Percentiles rank a stretch among this genome's conserved stretches.
These are phyloP conservation scores for Philypnodon macrostomus DNA, from an alignment of 2,797 vertebrate species.

Conservation along the genomic window DNA sequence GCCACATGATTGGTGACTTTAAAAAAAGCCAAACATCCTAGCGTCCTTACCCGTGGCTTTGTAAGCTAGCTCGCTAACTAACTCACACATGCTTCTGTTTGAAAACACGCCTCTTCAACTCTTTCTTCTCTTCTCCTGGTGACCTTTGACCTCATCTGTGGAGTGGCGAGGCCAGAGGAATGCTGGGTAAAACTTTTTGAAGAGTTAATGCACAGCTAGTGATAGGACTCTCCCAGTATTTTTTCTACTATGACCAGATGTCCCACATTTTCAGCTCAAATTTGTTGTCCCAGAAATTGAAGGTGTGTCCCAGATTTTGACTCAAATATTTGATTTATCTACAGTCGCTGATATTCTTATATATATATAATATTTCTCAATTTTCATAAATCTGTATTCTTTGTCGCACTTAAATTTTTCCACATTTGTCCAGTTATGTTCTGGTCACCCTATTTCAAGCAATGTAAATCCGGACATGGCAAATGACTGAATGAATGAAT, in stretches of 20 bases:
- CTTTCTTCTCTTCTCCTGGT: conserved; percentile 15
- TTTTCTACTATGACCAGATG: background rate
- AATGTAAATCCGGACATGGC: no score
- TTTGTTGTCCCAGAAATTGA: no score
- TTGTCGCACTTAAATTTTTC: no score
- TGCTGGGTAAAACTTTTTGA: conserved; percentile 16
- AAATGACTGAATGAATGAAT: no score
- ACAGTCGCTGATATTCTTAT: no score
- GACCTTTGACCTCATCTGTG: conserved; percentile 57
- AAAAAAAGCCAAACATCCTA: conserved; percentile 36
- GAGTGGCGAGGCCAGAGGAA: conserved; percentile 49
- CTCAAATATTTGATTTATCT: no score
- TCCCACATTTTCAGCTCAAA: no score
- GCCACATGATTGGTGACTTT: conserved; percentile 22
- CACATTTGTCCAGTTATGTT: no score
- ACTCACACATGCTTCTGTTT: conserved; percentile 11
- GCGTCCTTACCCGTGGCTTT: background rate
- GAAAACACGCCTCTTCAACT: conserved; percentile 1
- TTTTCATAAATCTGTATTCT: no score
- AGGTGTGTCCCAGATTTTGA: no score
- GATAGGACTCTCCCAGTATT: background rate
- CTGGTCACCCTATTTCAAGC: no score
- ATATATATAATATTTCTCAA: no score
- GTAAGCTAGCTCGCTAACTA: conserved; percentile 4
- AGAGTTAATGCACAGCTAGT: conserved; percentile 38